Evolutionary conservation across 2,797 vertebrate species (phyloP).

Genomic region (Sebastes dallii): DNA sequence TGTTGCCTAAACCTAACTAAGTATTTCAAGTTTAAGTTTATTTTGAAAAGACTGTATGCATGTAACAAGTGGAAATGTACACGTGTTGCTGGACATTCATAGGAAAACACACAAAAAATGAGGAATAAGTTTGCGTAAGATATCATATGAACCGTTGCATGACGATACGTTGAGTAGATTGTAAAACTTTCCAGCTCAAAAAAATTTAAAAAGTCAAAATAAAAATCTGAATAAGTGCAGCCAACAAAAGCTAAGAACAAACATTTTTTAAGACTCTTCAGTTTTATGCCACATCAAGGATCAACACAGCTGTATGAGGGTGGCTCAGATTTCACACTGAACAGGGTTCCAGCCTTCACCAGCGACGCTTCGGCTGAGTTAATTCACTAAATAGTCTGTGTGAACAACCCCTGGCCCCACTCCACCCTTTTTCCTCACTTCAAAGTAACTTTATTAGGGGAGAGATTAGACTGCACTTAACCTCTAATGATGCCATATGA

Average conservation of each 20-base stretch:
- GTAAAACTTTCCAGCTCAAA: too few relatives aligned
- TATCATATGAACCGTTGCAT: not conserved
- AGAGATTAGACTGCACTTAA: slow-evolving; percentile 91
- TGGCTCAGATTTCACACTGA: slow-evolving; percentile 78
- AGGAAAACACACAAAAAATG: not conserved
- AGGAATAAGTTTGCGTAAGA: not conserved
- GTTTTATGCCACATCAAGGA: not conserved
- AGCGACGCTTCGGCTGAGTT: slow-evolving; percentile 75
- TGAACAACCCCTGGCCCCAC: slow-evolving; percentile 72
- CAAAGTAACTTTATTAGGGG: slow-evolving; percentile 91
- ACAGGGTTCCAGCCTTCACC: slow-evolving; percentile 43
- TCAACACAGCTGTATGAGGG: not conserved
- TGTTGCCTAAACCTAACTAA: not conserved
- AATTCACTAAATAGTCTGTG: slow-evolving; percentile 86
- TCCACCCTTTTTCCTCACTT: slow-evolving; percentile 83
- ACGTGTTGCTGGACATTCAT: not conserved
- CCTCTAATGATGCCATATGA: slow-evolving; percentile 77
- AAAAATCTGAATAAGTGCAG: not conserved
- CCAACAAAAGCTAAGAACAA: not conserved
- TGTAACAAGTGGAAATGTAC: not conserved
- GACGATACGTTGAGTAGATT: not conserved
- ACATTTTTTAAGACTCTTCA: not conserved
- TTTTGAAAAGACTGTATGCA: not conserved
- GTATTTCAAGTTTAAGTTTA: not conserved
- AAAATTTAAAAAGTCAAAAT: not conserved